Conservation (phyloP, 2,797 vertebrate genomes). For the Melanotaenia parkinsoni region DNA sequence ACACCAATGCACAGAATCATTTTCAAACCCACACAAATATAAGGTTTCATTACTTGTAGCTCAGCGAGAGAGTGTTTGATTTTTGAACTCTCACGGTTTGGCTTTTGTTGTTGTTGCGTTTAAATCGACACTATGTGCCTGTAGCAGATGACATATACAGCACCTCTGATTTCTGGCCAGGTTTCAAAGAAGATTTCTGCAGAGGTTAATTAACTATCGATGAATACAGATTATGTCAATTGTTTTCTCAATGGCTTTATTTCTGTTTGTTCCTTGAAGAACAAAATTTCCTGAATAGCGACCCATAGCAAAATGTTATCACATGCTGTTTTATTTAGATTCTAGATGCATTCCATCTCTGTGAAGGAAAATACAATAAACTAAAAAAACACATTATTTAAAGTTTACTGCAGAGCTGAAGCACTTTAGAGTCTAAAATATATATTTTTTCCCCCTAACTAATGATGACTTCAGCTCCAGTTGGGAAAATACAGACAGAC, state of each 20-base stretch:
- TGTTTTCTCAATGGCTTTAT: conserved; percentile 29
- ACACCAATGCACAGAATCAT: conserved; percentile 80
- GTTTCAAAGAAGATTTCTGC: conserved; percentile 42
- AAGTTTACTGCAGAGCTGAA: background rate
- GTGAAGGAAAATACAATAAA: background rate
- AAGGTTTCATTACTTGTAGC: conserved; percentile 77
- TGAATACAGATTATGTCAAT: conserved; percentile 27
- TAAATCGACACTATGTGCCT: conserved; percentile 29
- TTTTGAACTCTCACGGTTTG: conserved; percentile 36
- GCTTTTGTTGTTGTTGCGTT: conserved; percentile 50
- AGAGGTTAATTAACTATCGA: conserved; percentile 54
- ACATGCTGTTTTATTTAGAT: background rate
- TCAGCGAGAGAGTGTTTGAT: conserved; percentile 57
- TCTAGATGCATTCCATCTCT: background rate
- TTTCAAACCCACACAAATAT: conserved; percentile 79
- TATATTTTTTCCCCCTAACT: background rate
- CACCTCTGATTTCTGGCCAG: conserved; percentile 36
- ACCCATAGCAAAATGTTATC: background rate
- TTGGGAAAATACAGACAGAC: conserved; percentile 10
- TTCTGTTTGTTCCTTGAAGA: conserved; percentile 12
- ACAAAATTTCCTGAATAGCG: background rate
- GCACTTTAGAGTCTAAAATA: no score
- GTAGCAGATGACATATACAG: conserved; percentile 20
- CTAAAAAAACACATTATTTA: no score
- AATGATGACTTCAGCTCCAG: conserved; percentile 24